Conservation (phyloP, 2,113 vertebrate genomes). For the Poeciliopsis retropinna region DNA sequence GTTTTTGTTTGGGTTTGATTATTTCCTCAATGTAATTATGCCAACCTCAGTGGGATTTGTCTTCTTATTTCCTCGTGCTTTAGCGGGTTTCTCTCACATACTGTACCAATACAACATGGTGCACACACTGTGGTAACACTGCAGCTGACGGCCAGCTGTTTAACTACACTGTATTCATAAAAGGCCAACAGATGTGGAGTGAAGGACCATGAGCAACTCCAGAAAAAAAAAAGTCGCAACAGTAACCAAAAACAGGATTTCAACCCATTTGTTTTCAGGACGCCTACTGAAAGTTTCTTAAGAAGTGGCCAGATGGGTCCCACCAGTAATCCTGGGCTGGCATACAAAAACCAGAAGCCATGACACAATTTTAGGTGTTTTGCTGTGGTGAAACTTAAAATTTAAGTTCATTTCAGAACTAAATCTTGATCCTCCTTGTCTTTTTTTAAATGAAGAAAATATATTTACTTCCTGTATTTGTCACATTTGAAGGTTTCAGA, state of each 20-base stretch:
- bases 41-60: background rate
- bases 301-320: background rate
- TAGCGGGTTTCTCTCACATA: background rate
- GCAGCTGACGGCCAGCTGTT: conserved; percentile 42
- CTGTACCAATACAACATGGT: background rate
- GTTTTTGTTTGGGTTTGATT: background rate
- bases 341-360: background rate
- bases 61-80: background rate
- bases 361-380: background rate
- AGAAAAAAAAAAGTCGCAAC: background rate
- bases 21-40: background rate
- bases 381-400: background rate
- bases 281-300: background rate
- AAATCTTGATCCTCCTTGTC: background rate
- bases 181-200: conserved; percentile 11
- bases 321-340: background rate
- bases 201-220: background rate
- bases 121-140: conserved; percentile 14
- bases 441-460: background rate
- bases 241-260: background rate
- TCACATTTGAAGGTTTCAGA: background rate
- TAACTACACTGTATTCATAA: conserved; percentile 23
- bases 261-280: background rate
- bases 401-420: background rate
- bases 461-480: background rate